Evolutionary conservation across 2,797 vertebrate species (phyloP).

Genomic region (Anguilla anguilla): DNA sequence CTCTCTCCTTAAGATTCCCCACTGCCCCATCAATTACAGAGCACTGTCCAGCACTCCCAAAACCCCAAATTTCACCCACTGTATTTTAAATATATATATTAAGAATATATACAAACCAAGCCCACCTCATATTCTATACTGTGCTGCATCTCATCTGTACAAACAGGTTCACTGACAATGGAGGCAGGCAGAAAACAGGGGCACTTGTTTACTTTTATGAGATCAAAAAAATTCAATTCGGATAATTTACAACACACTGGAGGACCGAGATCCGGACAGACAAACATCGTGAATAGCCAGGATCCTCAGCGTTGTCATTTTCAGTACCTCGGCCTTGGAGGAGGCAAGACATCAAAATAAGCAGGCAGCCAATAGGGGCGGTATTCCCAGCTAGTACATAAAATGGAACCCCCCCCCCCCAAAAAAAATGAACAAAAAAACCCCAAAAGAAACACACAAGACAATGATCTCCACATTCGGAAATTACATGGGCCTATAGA

Average conservation of each 20-base stretch:
- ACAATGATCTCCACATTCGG: conserved; percentile 24
- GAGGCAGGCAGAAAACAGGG: background rate
- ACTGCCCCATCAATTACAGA: conserved; percentile 11
- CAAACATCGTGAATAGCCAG: conserved; percentile 46
- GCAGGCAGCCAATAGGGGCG: conserved; percentile 27
- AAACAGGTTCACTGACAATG: conserved; percentile 41
- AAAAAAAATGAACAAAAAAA: conserved; percentile 12
- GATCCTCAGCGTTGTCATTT: background rate
- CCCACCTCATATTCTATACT: conserved; percentile 58
- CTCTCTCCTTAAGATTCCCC: conserved; percentile 27
- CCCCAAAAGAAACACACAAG: conserved; percentile 15
- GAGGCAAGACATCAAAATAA: conserved; percentile 28
- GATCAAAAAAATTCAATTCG: conserved; percentile 19
- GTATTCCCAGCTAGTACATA: conserved; percentile 29
- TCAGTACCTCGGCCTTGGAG: conserved; percentile 23
- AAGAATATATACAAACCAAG: conserved; percentile 73
- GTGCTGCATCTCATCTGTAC: conserved; percentile 65
- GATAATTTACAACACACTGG: conserved; percentile 22
- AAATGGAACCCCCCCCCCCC: background rate
- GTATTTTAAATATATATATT: conserved; percentile 72
- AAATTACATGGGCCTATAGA: conserved; percentile 46
- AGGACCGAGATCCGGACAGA: conserved; percentile 4
- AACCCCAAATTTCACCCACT: background rate
- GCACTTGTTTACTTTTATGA: background rate
- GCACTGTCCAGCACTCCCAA: background rate